Percentiles rank a stretch among this genome's conserved stretches.
phyloP scores from a whole-genome alignment of 2,113 vertebrate genomes.

The Heterotis niloticus region DNA sequence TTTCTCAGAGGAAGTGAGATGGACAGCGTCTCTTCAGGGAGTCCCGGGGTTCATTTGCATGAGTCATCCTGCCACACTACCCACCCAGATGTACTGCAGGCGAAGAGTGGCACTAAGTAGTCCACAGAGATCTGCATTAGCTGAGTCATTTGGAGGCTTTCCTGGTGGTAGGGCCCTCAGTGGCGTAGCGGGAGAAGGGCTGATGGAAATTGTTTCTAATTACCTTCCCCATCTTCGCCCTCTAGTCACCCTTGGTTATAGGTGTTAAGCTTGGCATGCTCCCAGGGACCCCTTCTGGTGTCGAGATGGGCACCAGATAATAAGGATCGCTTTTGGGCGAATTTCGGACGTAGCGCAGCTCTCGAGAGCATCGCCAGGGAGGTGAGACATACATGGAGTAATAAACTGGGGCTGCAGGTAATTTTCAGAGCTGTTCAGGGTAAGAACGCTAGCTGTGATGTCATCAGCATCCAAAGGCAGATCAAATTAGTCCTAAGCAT shows the following conservation, averaged over 20 bases:
- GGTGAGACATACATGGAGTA: no score
- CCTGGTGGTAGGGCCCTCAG: neutral
- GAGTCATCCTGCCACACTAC: neutral
- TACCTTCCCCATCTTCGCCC: no score
- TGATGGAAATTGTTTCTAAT: neutral
- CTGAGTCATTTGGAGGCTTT: neutral
- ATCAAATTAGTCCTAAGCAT: no score
- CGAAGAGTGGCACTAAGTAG: neutral
- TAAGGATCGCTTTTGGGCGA: no score
- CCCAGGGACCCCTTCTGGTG: neutral
- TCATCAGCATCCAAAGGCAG: no score
- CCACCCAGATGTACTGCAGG: neutral
- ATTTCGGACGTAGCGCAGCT: no score
- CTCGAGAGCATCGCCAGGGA: no score
- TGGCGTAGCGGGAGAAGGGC: no score
- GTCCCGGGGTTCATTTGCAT: neutral
- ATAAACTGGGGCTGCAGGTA: no score
- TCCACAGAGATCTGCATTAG: neutral
- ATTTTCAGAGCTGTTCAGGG: no score
- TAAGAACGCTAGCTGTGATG: no score
- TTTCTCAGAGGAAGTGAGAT: neutral
- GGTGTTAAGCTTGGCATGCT: neutral
- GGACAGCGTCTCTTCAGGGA: neutral
- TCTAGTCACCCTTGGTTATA: neutral
- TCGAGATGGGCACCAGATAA: no score